Evolutionary conservation across 2,797 vertebrate species (phyloP), one percentile per base, ranked within the genome.

Genomic region (Podarcis siculus): DNA sequence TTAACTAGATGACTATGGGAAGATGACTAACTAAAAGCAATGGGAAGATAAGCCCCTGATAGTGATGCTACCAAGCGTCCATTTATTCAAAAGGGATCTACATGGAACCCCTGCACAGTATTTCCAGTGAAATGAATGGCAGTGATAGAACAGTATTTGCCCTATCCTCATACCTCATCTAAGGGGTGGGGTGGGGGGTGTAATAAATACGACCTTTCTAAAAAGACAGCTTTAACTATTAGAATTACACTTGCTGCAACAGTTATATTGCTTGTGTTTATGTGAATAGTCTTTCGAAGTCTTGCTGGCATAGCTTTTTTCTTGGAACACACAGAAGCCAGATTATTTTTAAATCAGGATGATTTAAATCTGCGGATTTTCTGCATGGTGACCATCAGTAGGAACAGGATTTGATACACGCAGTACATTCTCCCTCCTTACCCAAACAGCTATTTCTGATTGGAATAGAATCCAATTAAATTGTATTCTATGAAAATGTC

Each of bases 381-480:
- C 61, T 87, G 8, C 72, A 75, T 82, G 88, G 88, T 84, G 79
- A 90, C 91, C 61, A 89, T 90, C 89, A 93, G 66, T 55, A 35
- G 1, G 45, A 90, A 2, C 88, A 55, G 75, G 78, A 86, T 93
- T 49, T 92, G 88, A 91, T 86, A 75, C 37, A 89, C 2, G 1
- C 86, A 86, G 27, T 90, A 61, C 85, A 87, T 71, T 66, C 83
- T 90, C 92, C 32, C 69, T 86, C 71, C 10, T 82, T 82, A 87
- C 45, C 61, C 13, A 9, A 90, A 91, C 90, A 89, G 25, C 45
- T 35, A 91, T 82, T 91, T 92, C 66, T 82, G 84, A 89, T 17
- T 85, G n/a, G 89, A 93, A 89, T 84, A 81, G 92, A 94, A 93
- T 88, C 82, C 82, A 90, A 25, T 92, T 91, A 79, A 69, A 69